Evolutionary conservation across 2,888 invertebrate species (phyloP).

Genomic region (Drosophila stalkeri): DNA sequence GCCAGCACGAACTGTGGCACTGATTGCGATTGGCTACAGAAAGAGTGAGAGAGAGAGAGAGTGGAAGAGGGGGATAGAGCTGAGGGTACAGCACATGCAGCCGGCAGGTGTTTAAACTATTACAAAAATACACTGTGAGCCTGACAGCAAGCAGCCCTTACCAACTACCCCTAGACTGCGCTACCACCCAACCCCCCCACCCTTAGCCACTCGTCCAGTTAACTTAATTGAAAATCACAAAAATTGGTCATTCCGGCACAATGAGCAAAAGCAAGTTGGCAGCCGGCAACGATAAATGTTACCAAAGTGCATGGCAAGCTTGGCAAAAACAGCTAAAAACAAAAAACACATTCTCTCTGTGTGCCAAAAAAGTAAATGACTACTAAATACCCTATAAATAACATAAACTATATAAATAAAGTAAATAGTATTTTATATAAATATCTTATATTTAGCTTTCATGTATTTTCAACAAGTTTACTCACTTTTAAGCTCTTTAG

Average conservation of each 20-base stretch:
- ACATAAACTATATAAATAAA: background rate
- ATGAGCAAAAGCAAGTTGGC: constrained; percentile 72
- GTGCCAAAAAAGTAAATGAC: background rate
- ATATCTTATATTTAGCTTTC: background rate
- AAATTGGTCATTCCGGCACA: constrained; percentile 81
- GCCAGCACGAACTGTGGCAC: constrained; percentile 3
- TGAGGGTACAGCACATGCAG: constrained; percentile 36
- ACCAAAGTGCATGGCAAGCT: constrained; percentile 60
- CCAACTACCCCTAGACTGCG: background rate
- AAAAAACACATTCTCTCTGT: constrained; percentile 7
- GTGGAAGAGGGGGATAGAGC: background rate
- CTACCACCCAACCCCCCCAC: background rate
- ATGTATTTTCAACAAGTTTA: background rate
- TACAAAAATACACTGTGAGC: constrained; percentile 54
- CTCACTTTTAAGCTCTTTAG: background rate
- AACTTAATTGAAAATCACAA: constrained; percentile 82
- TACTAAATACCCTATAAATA: background rate
- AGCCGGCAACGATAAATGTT: constrained; percentile 68
- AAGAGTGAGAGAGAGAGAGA: background rate
- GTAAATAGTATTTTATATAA: background rate
- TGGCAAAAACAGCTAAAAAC: constrained; percentile 19
- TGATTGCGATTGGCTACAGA: constrained; percentile 5
- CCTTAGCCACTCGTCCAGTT: constrained; percentile 48
- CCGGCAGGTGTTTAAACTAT: constrained; percentile 67
- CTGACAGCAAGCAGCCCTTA: constrained; percentile 41